Conservation (phyloP, 2,888 invertebrate species). For the Andrena praecox region DNA sequence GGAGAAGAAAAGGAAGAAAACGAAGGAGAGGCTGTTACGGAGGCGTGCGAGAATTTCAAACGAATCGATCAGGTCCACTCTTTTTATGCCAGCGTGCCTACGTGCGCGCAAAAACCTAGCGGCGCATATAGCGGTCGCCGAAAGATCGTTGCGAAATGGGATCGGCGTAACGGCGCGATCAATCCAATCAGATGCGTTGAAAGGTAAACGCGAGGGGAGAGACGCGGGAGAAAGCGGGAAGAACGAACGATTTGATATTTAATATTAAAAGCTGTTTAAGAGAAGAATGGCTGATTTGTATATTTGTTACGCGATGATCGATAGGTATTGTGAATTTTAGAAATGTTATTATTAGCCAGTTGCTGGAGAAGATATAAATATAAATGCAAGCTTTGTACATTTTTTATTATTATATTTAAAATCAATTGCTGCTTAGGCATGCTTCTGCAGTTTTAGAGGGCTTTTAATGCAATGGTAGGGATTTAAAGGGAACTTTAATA, state of each 20-base stretch:
- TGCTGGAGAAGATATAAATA: no score
- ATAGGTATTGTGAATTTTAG: no score
- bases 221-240: neutral
- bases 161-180: slow-evolving; percentile 14
- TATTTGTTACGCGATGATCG: no score
- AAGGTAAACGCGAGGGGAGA: slow-evolving; percentile 4
- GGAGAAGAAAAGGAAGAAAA: neutral
- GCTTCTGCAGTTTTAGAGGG: no score
- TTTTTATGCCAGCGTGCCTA: slow-evolving; percentile 1
- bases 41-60: slow-evolving; percentile 27
- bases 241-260: neutral
- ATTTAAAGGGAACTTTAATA: no score
- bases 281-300: no score
- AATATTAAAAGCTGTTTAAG: no score
- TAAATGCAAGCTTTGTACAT: no score
- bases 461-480: no score
- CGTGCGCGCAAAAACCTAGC: slow-evolving; percentile 42
- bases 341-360: no score
- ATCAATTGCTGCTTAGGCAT: no score
- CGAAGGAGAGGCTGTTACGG: neutral
- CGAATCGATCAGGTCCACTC: slow-evolving; percentile 44
- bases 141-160: slow-evolving; percentile 32
- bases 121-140: slow-evolving; percentile 3
- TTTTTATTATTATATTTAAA: no score
- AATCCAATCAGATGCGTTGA: slow-evolving; percentile 32